Percentiles rank a stretch among this genome's conserved stretches.
These are phyloP conservation scores for Sericinus montela DNA, from an alignment of 2,888 invertebrate species.

Conservation along the genomic window DNA sequence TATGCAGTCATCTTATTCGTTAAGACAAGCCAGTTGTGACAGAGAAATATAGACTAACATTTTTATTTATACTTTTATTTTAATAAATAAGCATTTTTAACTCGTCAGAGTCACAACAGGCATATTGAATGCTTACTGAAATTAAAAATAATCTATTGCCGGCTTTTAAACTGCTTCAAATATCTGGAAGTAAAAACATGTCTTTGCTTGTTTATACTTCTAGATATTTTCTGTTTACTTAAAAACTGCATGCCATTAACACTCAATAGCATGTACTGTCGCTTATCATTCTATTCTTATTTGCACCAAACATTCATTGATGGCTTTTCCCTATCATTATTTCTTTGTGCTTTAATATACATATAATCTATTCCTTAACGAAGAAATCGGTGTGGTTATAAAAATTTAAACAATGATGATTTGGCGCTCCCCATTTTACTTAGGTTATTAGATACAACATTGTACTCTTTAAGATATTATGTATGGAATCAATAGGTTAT, in stretches of 20 bases:
- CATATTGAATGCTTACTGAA: neutral
- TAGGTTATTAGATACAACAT: slow-evolving; percentile 47
- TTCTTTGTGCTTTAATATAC: slow-evolving; percentile 47
- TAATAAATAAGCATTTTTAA: neutral
- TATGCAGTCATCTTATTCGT: slow-evolving; percentile 1
- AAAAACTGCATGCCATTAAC: slow-evolving; percentile 38
- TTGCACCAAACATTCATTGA: slow-evolving; percentile 50
- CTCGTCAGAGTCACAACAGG: slow-evolving; percentile 11
- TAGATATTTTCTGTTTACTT: slow-evolving; percentile 18
- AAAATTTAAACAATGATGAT: slow-evolving; percentile 46
- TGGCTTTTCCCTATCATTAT: slow-evolving; percentile 48
- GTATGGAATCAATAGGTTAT: slow-evolving; percentile 29
- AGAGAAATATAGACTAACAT: neutral
- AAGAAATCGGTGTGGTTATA: slow-evolving; percentile 73
- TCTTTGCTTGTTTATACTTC: slow-evolving; percentile 1
- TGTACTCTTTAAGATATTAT: slow-evolving; percentile 8
- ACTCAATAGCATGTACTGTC: slow-evolving; percentile 30
- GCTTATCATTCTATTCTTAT: slow-evolving; percentile 53
- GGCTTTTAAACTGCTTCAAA: slow-evolving; percentile 11
- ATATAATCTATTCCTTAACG: slow-evolving; percentile 42
- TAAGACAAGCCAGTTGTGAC: neutral
- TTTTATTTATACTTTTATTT: neutral
- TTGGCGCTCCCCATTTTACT: slow-evolving; percentile 73
- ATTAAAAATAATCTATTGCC: slow-evolving; percentile 8
- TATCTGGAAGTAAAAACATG: slow-evolving; percentile 9